These are phyloP conservation scores for Channa striata DNA, from an alignment of 2,797 vertebrate species.

Conservation along the genomic window DNA sequence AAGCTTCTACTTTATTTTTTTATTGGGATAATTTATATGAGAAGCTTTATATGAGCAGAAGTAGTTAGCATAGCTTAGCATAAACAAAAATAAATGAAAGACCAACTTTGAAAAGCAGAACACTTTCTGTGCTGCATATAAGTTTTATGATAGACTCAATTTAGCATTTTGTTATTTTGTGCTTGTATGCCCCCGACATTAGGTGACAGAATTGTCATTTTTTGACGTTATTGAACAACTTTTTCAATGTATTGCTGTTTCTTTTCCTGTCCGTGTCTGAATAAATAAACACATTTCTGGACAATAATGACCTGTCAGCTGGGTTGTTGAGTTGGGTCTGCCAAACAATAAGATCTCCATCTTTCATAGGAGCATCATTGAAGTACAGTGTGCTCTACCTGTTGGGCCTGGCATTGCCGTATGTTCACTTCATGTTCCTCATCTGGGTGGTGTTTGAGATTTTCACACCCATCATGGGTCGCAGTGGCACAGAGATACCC, in stretches of 20 bases:
- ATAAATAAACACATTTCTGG: not conserved
- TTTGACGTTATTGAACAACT: too few species aligned
- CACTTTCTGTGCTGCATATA: too few species aligned
- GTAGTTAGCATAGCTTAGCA: too few species aligned
- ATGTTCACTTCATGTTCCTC: constrained; percentile 93
- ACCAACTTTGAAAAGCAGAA: too few species aligned
- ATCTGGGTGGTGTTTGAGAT: constrained; percentile 98
- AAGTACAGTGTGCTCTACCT: constrained; percentile 90
- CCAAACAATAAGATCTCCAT: not conserved
- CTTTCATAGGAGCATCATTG: constrained; percentile 85
- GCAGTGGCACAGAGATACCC: constrained; percentile 95
- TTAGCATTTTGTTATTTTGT: too few species aligned
- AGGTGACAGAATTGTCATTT: not conserved
- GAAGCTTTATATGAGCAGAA: too few species aligned
- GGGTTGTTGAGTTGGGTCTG: not conserved
- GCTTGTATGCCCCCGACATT: too few species aligned
- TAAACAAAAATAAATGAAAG: too few species aligned
- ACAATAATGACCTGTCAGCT: not conserved
- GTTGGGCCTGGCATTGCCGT: constrained; percentile 90
- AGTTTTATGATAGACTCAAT: too few species aligned
- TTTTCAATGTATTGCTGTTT: too few species aligned
- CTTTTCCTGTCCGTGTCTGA: not conserved
- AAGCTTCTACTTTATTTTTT: not conserved
- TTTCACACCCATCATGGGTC: constrained; percentile 96
- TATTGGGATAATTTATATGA: too few species aligned